Conservation (phyloP, 2,888 invertebrate species). For the Spatulosminthurus flaviceps region DNA sequence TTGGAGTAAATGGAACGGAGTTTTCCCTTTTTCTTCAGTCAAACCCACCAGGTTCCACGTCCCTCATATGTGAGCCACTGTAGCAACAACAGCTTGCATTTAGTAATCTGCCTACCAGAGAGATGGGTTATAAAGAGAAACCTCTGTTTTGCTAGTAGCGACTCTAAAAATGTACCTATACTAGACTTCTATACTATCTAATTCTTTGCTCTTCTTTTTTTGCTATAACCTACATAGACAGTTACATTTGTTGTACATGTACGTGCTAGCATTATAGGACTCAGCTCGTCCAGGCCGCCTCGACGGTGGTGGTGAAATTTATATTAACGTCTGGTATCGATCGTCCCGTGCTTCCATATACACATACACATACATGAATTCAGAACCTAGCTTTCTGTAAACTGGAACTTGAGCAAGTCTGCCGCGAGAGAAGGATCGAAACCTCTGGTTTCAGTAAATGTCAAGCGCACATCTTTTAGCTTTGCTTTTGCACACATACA, state of each 20-base stretch:
- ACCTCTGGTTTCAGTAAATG: constrained; percentile 38
- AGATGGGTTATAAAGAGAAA: too few species aligned
- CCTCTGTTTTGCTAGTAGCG: too few species aligned
- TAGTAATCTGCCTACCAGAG: too few species aligned
- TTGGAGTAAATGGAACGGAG: too few species aligned
- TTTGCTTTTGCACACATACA: neutral
- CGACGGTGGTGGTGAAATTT: constrained; percentile 23
- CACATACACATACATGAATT: neutral
- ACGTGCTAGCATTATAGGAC: neutral
- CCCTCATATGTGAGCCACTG: too few species aligned
- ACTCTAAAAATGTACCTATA: too few species aligned
- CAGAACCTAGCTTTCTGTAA: constrained; percentile 15
- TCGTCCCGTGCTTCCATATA: constrained; percentile 10
- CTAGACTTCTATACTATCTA: too few species aligned
- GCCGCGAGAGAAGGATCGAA: constrained; percentile 9
- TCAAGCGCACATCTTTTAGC: constrained; percentile 30
- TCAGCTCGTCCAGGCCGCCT: neutral
- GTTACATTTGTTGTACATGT: neutral
- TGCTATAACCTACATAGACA: neutral
- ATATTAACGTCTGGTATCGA: constrained; percentile 41
- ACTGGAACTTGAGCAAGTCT: constrained; percentile 33
- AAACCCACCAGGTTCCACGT: too few species aligned
- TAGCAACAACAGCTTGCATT: neutral
- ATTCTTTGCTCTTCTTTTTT: too few species aligned
- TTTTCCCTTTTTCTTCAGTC: too few species aligned